Percentiles rank a stretch among this genome's conserved stretches.
These are phyloP conservation scores for Megamerina dolium DNA, from an alignment of 2,888 invertebrate genomes.

Conservation along the genomic window DNA sequence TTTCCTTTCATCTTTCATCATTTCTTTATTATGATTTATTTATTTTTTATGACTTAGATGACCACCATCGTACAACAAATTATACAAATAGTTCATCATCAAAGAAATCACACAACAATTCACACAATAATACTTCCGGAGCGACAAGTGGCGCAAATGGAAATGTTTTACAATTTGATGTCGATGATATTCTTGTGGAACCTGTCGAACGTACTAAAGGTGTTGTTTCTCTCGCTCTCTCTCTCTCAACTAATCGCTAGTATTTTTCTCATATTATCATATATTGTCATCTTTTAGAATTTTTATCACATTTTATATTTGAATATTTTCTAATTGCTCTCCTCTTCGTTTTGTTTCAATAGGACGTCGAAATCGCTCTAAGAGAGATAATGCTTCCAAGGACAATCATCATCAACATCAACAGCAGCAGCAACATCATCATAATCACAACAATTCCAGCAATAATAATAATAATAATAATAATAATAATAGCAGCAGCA, in stretches of 20 bases:
- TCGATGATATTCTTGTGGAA: slow-evolving; percentile 40
- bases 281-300: not conserved
- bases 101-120: slow-evolving; percentile 17
- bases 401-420: slow-evolving; percentile 45
- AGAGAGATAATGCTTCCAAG: slow-evolving; percentile 45
- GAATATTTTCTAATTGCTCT: slow-evolving; percentile 8
- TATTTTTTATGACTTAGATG: slow-evolving; percentile 7
- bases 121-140: slow-evolving; percentile 16
- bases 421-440: slow-evolving; percentile 26
- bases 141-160: slow-evolving; percentile 35
- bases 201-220: slow-evolving; percentile 43
- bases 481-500: slow-evolving; percentile 23
- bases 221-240: slow-evolving; percentile 11
- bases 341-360: no score
- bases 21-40: not conserved
- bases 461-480: slow-evolving; percentile 20
- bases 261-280: not conserved
- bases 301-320: slow-evolving; percentile 1
- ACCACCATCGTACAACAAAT: slow-evolving; percentile 19
- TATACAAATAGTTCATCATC: slow-evolving; percentile 22
- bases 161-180: slow-evolving; percentile 39
- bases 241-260: not conserved
- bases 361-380: slow-evolving; percentile 48
- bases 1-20: not conserved
- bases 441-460: slow-evolving; percentile 23